Conservation (phyloP, 2,888 invertebrate species). For the Apomyelois bistriatella region DNA sequence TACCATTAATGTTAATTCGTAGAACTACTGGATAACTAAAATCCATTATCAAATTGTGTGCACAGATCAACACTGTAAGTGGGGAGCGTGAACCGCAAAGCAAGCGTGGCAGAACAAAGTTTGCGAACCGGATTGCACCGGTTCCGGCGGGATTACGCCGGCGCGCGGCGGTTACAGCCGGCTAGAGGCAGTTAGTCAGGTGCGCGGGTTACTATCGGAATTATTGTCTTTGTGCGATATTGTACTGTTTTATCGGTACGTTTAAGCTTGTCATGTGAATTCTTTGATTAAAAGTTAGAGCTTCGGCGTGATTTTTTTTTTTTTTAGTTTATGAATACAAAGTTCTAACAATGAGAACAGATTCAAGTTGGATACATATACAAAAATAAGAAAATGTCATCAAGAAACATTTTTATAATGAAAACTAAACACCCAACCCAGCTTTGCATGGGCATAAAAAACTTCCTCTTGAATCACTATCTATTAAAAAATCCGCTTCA, state of each 20-base stretch:
- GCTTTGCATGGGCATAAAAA: no score
- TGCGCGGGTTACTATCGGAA: conserved; percentile 48
- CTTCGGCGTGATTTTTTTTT: no score
- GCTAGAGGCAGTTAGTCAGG: conserved; percentile 50
- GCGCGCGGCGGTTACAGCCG: conserved; percentile 37
- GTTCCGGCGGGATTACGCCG: conserved; percentile 51
- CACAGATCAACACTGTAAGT: conserved; percentile 37
- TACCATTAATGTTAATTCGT: conserved; percentile 1
- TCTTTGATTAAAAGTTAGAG: no score
- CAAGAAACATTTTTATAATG: no score
- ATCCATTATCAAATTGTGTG: conserved; percentile 41
- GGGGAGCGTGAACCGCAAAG: conserved; percentile 61
- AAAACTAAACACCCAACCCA: no score
- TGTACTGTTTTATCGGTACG: conserved; percentile 32
- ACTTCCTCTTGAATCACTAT: no score
- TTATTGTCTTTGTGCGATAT: conserved; percentile 50
- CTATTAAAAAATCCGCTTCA: no score
- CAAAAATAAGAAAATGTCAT: no score
- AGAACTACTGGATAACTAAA: conserved; percentile 7
- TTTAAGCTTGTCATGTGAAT: conserved; percentile 22
- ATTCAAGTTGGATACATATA: no score
- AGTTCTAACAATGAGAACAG: no score
- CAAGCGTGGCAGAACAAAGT: conserved; percentile 64
- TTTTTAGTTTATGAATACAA: no score
- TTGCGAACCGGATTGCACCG: conserved; percentile 62